phyloP scores from a whole-genome alignment of 2,113 vertebrate genomes.

The Gadus macrocephalus region DNA sequence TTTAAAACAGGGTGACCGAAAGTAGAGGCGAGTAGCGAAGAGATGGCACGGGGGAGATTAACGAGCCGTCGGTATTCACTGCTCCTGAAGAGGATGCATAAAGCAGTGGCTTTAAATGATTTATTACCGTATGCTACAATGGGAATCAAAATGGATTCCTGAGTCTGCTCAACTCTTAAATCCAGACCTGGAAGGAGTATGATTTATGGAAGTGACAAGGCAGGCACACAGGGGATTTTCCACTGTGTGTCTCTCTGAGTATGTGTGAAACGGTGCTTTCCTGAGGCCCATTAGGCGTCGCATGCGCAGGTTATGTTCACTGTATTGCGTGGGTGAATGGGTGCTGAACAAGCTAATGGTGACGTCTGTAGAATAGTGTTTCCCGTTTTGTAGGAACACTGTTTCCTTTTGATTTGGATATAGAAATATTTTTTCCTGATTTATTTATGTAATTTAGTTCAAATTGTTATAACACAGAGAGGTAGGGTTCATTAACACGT shows the following conservation, averaged over 20 bases:
- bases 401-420: too few relatives aligned
- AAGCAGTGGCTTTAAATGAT: conserved; percentile 60
- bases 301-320: too few relatives aligned
- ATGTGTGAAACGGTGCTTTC: conserved; percentile 47
- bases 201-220: conserved; percentile 62
- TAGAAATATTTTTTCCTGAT: too few relatives aligned
- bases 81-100: conserved; percentile 59
- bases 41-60: conserved; percentile 52
- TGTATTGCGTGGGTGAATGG: too few relatives aligned
- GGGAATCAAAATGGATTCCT: conserved; percentile 71
- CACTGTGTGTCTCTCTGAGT: conserved; percentile 40
- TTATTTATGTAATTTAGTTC: too few relatives aligned
- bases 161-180: conserved; percentile 62
- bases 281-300: conserved; percentile 30
- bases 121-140: conserved; percentile 56
- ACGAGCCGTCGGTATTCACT: conserved; percentile 41
- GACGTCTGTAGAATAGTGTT: too few relatives aligned
- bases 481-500: too few relatives aligned
- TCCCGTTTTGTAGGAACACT: too few relatives aligned
- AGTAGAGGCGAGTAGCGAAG: conserved; percentile 36
- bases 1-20: conserved; percentile 1
- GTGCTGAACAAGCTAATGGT: too few relatives aligned
- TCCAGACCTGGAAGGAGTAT: conserved; percentile 49
- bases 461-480: too few relatives aligned
- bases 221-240: conserved; percentile 30